Conservation (phyloP, 2,113 vertebrate species). For the Lontra canadensis region DNA sequence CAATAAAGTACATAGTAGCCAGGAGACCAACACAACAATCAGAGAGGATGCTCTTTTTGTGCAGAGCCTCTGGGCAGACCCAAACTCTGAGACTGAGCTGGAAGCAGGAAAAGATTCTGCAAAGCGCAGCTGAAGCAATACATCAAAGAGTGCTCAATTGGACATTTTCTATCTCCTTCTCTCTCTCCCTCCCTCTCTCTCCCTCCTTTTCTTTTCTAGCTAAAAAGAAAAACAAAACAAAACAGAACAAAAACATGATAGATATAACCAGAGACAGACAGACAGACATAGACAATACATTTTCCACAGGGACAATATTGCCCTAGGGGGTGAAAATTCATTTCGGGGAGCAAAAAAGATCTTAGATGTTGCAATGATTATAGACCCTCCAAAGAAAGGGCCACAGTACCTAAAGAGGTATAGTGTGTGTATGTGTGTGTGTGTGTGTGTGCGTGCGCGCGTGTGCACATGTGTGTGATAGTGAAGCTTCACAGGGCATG, state of each 20-base stretch:
- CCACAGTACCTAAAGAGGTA: neutral
- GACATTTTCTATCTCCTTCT: neutral
- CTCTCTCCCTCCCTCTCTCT: too few species aligned
- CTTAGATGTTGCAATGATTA: neutral
- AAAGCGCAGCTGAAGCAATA: neutral
- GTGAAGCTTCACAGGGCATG: neutral
- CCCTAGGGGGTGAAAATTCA: neutral
- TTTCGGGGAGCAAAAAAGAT: neutral
- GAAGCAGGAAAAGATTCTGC: neutral
- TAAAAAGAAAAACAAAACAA: neutral
- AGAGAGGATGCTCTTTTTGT: neutral
- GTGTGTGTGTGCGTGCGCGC: neutral
- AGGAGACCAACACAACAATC: slow-evolving; percentile 28
- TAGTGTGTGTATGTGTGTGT: neutral
- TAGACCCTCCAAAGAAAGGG: neutral
- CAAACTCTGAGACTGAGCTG: neutral
- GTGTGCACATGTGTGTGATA: neutral
- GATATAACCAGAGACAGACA: too few species aligned
- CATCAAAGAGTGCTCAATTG: neutral
- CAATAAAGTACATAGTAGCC: slow-evolving; percentile 5
- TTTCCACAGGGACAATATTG: neutral
- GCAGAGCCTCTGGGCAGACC: neutral
- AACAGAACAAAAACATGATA: neutral
- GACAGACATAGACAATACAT: neutral
- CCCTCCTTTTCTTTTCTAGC: neutral